These are phyloP conservation scores for Coryphaenoides rupestris DNA, from an alignment of 2,113 vertebrate genomes.

Conservation along the genomic window DNA sequence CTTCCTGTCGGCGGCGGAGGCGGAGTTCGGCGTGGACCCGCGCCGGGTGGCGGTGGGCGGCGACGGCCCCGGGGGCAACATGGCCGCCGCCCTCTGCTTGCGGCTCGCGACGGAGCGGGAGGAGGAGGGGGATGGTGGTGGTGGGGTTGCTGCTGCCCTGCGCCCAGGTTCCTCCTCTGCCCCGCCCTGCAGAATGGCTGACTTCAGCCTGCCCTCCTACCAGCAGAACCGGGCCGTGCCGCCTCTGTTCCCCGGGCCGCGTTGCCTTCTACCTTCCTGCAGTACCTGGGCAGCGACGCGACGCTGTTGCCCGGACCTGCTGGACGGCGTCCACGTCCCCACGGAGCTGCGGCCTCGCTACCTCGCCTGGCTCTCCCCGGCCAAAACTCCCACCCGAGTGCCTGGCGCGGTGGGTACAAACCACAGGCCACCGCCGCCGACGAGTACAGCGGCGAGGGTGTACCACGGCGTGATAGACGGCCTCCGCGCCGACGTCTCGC, in stretches of 20 bases:
- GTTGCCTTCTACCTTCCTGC: slow-evolving; percentile 60
- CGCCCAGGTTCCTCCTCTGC: slow-evolving; percentile 84
- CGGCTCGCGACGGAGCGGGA: slow-evolving; percentile 44
- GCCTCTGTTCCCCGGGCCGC: slow-evolving; percentile 60
- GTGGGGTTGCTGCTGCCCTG: slow-evolving; percentile 65
- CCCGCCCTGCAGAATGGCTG: slow-evolving; percentile 72
- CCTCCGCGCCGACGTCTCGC: slow-evolving; percentile 64
- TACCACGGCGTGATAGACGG: slow-evolving; percentile 49
- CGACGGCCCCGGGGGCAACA: slow-evolving; percentile 77
- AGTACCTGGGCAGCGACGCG: slow-evolving; percentile 65
- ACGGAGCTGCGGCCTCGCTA: slow-evolving; percentile 64
- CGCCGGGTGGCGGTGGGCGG: slow-evolving; percentile 71
- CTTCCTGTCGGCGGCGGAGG: slow-evolving; percentile 72
- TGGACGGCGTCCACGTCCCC: slow-evolving; percentile 73
- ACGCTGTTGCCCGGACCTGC: slow-evolving; percentile 55
- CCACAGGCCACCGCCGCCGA: slow-evolving; percentile 18
- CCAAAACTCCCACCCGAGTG: slow-evolving; percentile 74
- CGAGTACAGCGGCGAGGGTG: slow-evolving; percentile 57
- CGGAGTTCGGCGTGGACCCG: slow-evolving; percentile 73
- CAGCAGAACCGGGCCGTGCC: slow-evolving; percentile 77
- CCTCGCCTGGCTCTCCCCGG: slow-evolving; percentile 70
- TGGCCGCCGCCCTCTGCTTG: slow-evolving; percentile 75
- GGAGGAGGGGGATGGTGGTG: too few relatives aligned
- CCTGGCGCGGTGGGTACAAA: slow-evolving; percentile 53
- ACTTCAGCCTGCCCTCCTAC: slow-evolving; percentile 83